A percentile compares a stretch with the other conserved stretches of the same genome.
phyloP scores from a whole-genome alignment of 2,797 vertebrate species.

The Halcyon smyrnensis region DNA sequence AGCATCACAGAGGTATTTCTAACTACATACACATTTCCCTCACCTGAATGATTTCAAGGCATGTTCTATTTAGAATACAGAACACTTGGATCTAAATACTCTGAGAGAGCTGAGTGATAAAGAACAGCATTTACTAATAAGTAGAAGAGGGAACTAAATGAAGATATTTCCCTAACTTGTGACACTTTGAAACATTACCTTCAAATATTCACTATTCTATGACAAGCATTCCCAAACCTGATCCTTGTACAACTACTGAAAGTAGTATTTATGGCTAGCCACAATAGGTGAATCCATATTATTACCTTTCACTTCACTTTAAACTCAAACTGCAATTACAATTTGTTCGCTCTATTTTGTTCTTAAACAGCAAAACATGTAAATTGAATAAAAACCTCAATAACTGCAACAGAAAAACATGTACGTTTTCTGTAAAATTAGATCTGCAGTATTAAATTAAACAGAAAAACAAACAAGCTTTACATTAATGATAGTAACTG shows the following conservation, averaged over 20 bases:
- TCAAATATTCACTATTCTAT: background rate
- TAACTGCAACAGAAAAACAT: background rate
- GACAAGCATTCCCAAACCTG: background rate
- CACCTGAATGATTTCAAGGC: constrained; percentile 19
- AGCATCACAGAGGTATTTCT: background rate
- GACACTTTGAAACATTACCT: background rate
- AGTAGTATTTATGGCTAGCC: background rate
- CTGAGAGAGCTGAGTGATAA: constrained; percentile 4
- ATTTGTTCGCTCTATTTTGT: background rate
- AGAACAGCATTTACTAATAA: background rate
- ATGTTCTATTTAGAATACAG: background rate
- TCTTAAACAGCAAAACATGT: background rate
- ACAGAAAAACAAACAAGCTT: background rate
- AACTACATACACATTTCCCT: background rate
- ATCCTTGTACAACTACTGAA: background rate
- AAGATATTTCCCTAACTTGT: background rate
- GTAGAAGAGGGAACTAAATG: background rate
- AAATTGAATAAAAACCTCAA: background rate
- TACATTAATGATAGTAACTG: background rate
- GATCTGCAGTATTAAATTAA: background rate
- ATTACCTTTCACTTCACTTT: background rate
- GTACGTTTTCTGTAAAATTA: background rate
- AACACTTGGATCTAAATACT: constrained; percentile 12
- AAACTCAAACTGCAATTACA: background rate
- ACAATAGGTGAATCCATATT: background rate